Percentiles rank a stretch among this genome's conserved stretches.
phyloP scores from a whole-genome alignment of 2,113 vertebrate genomes.

The Girardinichthys multiradiatus region DNA sequence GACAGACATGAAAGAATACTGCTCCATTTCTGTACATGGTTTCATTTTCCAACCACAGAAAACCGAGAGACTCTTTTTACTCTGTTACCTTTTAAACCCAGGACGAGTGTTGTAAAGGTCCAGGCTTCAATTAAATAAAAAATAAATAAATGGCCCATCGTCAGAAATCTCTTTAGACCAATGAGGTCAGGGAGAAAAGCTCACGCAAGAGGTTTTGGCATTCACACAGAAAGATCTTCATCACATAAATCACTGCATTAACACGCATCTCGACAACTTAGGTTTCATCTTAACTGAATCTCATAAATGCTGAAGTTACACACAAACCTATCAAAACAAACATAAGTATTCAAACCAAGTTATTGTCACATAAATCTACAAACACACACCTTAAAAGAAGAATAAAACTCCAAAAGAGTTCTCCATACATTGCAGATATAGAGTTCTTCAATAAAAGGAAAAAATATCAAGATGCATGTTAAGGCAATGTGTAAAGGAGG shows the following conservation, averaged over 20 bases:
- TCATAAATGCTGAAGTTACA: not conserved
- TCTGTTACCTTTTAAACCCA: conserved; percentile 19
- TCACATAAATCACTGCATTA: conserved; percentile 9
- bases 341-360: not conserved
- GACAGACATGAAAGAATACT: conserved; percentile 70
- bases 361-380: not conserved
- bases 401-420: not conserved
- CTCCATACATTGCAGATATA: not conserved
- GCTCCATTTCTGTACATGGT: conserved; percentile 46
- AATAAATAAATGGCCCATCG: not conserved
- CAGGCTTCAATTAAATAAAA: conserved; percentile 11
- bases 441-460: not conserved
- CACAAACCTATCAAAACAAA: not conserved
- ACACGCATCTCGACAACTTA: conserved; percentile 4
- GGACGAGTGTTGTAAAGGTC: conserved; percentile 11
- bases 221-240: not conserved
- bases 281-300: not conserved
- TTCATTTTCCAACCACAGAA: conserved; percentile 11
- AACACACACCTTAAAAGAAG: not conserved
- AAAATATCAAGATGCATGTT: conserved; percentile 11
- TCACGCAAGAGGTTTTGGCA: not conserved
- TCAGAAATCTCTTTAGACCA: not conserved
- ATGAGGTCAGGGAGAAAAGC: not conserved
- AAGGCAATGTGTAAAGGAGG: not conserved
- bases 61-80: conserved; percentile 25